Conservation (phyloP, 2,888 invertebrate genomes). For the Baccha elongata region DNA sequence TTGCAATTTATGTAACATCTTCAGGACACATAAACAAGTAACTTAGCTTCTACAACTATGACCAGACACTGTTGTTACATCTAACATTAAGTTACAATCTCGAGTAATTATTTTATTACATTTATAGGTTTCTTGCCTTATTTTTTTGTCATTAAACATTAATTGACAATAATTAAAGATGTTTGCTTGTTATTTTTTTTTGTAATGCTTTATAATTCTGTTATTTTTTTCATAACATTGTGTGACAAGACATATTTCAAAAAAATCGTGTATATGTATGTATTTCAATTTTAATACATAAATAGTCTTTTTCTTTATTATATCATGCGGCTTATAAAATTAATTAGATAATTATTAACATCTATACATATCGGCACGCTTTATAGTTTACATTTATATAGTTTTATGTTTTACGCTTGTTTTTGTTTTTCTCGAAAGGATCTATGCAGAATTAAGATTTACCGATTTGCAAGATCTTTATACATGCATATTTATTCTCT, state of each 20-base stretch:
- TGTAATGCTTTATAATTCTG: neutral
- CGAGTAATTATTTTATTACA: slow-evolving; percentile 38
- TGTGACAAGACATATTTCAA: slow-evolving; percentile 34
- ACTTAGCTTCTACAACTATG: slow-evolving; percentile 50
- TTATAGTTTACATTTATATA: slow-evolving; percentile 43
- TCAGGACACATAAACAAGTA: slow-evolving; percentile 56
- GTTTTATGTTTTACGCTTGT: slow-evolving; percentile 22
- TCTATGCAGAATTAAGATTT: slow-evolving; percentile 31
- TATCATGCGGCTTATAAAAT: slow-evolving; percentile 49
- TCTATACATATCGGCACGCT: slow-evolving; percentile 47
- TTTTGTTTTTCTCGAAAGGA: slow-evolving; percentile 30
- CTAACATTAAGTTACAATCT: slow-evolving; percentile 63
- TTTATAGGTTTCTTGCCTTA: slow-evolving; percentile 24
- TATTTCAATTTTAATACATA: slow-evolving; percentile 20
- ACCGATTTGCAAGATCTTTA: slow-evolving; percentile 49
- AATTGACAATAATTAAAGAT: slow-evolving; percentile 65
- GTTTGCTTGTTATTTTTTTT: neutral
- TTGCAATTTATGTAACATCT: slow-evolving; percentile 32
- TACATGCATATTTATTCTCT: slow-evolving; percentile 45
- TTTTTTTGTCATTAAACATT: slow-evolving; percentile 60
- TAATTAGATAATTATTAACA: slow-evolving; percentile 40
- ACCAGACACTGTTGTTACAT: slow-evolving; percentile 31
- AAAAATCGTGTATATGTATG: slow-evolving; percentile 40
- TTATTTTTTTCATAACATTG: slow-evolving; percentile 26
- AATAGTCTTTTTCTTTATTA: slow-evolving; percentile 17